A percentile compares a stretch with the other conserved stretches of the same genome.
Conservation (phyloP, 2,888 invertebrate genomes). For the Epistrophe eligans region DNA sequence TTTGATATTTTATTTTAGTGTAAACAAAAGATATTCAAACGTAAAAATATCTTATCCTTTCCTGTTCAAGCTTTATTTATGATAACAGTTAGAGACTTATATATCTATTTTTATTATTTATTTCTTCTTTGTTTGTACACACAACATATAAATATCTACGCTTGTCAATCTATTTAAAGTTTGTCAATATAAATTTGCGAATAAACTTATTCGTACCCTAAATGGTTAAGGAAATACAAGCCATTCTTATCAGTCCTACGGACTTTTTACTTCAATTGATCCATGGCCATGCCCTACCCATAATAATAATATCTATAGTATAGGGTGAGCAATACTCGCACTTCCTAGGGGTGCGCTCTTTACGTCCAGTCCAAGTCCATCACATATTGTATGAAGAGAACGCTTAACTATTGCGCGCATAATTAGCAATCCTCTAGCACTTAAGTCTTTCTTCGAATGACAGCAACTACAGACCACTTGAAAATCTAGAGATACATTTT, state of each 20-base stretch:
- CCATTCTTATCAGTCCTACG: constrained; percentile 54
- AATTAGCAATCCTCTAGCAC: constrained; percentile 72
- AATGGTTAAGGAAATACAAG: constrained; percentile 27
- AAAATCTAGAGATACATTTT: constrained; percentile 53
- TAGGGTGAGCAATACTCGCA: constrained; percentile 57
- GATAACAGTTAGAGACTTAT: not conserved
- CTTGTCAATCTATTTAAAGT: constrained; percentile 14
- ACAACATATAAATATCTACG: not conserved
- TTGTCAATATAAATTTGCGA: constrained; percentile 26
- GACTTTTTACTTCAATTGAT: constrained; percentile 68
- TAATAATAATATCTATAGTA: constrained; percentile 33
- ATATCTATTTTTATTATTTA: not conserved
- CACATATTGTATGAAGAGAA: constrained; percentile 39
- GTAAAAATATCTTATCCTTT: not conserved
- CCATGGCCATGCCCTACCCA: constrained; percentile 63
- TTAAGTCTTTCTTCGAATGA: constrained; percentile 75
- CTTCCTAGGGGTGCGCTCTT: constrained; percentile 58
- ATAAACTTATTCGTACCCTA: constrained; percentile 4
- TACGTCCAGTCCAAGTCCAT: constrained; percentile 14
- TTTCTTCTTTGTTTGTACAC: not conserved
- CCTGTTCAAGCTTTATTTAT: constrained; percentile 1
- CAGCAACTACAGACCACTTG: constrained; percentile 64
- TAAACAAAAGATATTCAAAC: not conserved
- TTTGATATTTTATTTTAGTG: not conserved
- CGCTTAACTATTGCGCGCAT: constrained; percentile 72